Evolutionary conservation across 64 coral and sea anemone species (phyloP), one percentile per base, ranked within the genome.

Genomic region (Anthopleura sola): DNA sequence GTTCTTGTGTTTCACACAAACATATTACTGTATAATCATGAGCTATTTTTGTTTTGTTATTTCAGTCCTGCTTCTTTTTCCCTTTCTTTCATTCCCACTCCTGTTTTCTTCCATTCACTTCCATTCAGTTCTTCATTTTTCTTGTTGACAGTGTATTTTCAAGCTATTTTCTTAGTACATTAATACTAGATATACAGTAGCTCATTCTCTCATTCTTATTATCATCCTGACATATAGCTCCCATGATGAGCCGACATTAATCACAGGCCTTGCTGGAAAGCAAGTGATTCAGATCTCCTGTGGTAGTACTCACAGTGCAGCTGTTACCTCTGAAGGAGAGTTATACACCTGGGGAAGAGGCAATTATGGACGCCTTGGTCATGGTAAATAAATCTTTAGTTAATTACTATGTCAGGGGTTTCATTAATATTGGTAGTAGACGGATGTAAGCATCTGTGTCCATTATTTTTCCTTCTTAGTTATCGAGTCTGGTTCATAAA

Each of bases 241-340:
- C 57, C 93, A 87, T 75, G 97, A 99, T 29, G 97, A 99, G 21
- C 97, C 97, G 17, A 88, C 90, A 14, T 90, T 99, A 21, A 87
- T 99, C 33, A 81, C 93, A 82, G 93, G 93, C 39, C 90, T 99
- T 23, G 93, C 97, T 75, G 92, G 97, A 31, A 99, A 99, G 58
- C 90, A 95, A 24, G 93, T 99, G 29, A 28, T 95, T 64, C 90
- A 89, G 44, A 87, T 99, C 46, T 83, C 92, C 39, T 95, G 97
- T 94, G 97, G 97, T 74, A 99, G 97, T 82, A 92, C 84, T 54
- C 97, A 99, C 47, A 99, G 97, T 88, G 97, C 97, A 49, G 97
- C 97, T 28, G 93, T 99, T 49, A 95, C 97, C 24, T 94, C 90
- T 55, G 97, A 99, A 78, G 97, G 97, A 78, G 93, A 99, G 78